Percentiles rank a stretch among this genome's conserved stretches.
phyloP scores from a whole-genome alignment of 2,888 invertebrate genomes.

The Ichneumoninae sp. region DNA sequence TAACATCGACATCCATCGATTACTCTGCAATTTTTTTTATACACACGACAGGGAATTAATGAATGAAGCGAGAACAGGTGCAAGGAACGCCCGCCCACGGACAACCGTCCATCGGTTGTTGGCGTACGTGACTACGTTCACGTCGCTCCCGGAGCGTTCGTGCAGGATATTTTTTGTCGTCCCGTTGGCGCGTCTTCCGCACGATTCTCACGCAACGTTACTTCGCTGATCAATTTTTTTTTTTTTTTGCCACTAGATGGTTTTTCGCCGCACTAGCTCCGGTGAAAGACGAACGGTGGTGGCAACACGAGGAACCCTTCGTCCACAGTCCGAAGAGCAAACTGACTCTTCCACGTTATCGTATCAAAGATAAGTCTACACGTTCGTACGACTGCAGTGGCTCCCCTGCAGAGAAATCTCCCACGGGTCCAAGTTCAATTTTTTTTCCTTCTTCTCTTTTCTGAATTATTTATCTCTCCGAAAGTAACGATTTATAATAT shows the following conservation, averaged over 20 bases:
- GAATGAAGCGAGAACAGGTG: conserved; percentile 15
- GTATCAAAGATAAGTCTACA: neutral
- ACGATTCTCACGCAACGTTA: neutral
- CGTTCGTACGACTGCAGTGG: conserved; percentile 7
- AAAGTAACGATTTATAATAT: conserved; percentile 1
- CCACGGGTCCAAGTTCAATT: conserved; percentile 50
- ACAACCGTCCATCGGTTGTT: neutral
- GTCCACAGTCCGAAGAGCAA: neutral
- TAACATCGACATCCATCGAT: neutral
- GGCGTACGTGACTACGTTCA: conserved; percentile 59
- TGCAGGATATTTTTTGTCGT: neutral
- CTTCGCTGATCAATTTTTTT: neutral
- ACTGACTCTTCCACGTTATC: neutral
- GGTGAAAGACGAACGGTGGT: neutral
- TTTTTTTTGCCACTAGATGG: neutral
- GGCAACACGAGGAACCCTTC: neutral
- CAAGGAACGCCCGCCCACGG: neutral
- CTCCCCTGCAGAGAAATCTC: conserved; percentile 62
- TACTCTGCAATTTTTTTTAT: neutral
- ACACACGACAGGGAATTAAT: neutral
- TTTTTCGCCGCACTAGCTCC: conserved; percentile 32
- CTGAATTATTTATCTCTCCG: conserved; percentile 1
- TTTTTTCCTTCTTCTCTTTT: conserved; percentile 19
- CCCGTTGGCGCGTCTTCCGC: neutral
- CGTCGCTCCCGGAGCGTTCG: conserved; percentile 19